Conservation (phyloP, 2,797 vertebrate species). For the Notolabrus celidotus region DNA sequence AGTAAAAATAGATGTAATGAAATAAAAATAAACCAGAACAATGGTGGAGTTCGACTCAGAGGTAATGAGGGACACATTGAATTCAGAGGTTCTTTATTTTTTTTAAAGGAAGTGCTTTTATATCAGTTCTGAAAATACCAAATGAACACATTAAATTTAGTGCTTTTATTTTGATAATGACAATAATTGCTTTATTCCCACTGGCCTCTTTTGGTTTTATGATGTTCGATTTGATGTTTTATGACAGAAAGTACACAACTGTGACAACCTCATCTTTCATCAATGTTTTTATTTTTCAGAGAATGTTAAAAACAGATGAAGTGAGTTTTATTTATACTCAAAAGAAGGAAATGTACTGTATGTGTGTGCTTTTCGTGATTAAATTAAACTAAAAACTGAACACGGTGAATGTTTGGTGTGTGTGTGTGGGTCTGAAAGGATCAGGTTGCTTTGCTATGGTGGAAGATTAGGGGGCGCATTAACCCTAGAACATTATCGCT, state of each 20-base stretch:
- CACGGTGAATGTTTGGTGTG: background rate
- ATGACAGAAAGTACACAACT: background rate
- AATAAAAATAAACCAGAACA: slow-evolving; percentile 9
- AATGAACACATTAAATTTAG: background rate
- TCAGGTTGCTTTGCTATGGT: no score
- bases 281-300: background rate
- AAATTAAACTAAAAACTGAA: no score
- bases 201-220: slow-evolving; percentile 2
- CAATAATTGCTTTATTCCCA: background rate
- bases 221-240: no score
- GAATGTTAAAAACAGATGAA: background rate
- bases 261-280: background rate
- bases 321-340: background rate
- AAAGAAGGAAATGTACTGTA: no score
- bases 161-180: background rate
- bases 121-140: slow-evolving; percentile 6
- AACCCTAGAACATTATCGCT: no score
- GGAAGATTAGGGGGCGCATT: no score
- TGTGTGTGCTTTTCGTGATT: no score
- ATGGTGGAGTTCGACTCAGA: background rate
- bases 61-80: background rate
- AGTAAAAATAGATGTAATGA: slow-evolving; percentile 7
- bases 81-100: background rate
- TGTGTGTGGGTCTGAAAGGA: background rate
- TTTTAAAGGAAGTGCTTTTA: background rate